phyloP scores from a whole-genome alignment of 2,888 invertebrate genomes.

The Nineta flava region DNA sequence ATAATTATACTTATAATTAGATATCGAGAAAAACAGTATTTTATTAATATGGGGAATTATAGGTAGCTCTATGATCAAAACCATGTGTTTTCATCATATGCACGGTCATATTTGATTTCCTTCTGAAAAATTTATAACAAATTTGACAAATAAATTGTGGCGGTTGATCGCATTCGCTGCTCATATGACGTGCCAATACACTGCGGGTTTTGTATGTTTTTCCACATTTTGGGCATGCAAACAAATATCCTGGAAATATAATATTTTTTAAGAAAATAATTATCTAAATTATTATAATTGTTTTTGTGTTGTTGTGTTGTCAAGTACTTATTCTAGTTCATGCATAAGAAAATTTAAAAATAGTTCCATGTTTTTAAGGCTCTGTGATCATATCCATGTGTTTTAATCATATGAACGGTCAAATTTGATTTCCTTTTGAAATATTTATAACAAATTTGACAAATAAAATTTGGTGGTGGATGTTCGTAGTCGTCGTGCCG shows the following conservation, averaged over 20 bases:
- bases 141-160: background rate
- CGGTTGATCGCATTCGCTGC: background rate
- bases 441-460: background rate
- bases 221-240: background rate
- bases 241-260: too few species aligned
- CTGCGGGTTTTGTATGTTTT: background rate
- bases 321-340: too few species aligned
- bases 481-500: background rate
- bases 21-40: too few species aligned
- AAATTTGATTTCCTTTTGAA: background rate
- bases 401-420: background rate
- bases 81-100: background rate
- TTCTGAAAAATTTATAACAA: background rate
- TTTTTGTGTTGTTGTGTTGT: too few species aligned
- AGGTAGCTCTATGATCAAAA: too few species aligned
- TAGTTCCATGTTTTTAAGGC: too few species aligned
- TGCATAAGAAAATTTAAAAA: too few species aligned
- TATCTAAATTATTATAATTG: too few species aligned
- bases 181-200: background rate
- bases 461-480: background rate
- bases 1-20: too few species aligned
- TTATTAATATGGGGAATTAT: too few species aligned
- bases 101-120: background rate
- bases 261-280: too few species aligned
- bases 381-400: too few species aligned